Base-by-base conservation (phyloP, 2,797 vertebrate species). In the Eremophila alpestris region DNA sequence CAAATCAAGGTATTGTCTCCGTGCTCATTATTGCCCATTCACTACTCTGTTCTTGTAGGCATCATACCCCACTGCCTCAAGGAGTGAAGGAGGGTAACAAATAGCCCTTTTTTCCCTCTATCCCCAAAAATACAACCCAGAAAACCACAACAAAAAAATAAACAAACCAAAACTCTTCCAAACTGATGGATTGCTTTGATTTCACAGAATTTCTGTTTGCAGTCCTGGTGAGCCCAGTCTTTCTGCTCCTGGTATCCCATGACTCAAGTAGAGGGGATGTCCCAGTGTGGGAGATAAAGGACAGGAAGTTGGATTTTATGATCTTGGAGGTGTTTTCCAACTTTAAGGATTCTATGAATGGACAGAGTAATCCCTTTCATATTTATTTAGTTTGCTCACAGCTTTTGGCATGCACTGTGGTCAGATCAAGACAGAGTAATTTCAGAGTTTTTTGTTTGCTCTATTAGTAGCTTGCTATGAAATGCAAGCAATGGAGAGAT, bases 361-460 rank as follows among this genome's bases (percentile, higher is more conserved):
- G 76, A n/a, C 7, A 38, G 9, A 62, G 1, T 38, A 30, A 83
- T 52, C 16, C 22, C 10, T 65, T 65, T 41, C 22, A 16, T 54
- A 38, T 80, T 68, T 75, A 56, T 43, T 70, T 20, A 24, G 26
- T 71, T 83, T 81, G 3, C 24, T 78, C 13, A 64, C 27, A 87
- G 27, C 12, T 43, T 83, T 75, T 87, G 68, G 60, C 71, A 36
- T 3, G 11, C 34, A 27, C 36, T 45, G 62, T 81, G 45, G 55
- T 83, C 59, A 91, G 60, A 68, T 13, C 7, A 89, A 82, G 75
- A 55, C 52, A 89, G 13, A 78, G 40, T 32, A 80, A 67, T 83
- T 94, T 84, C 60, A 22, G n/a, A 56, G 14, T 41, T 88, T 88
- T 75, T 7, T 80, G 29, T 93, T 91, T 96, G 64, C n/a, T 89